Percentiles rank a stretch among this genome's conserved stretches.
These are phyloP conservation scores for Lutjanus erythropterus DNA, from an alignment of 2,113 vertebrate species.

Conservation along the genomic window DNA sequence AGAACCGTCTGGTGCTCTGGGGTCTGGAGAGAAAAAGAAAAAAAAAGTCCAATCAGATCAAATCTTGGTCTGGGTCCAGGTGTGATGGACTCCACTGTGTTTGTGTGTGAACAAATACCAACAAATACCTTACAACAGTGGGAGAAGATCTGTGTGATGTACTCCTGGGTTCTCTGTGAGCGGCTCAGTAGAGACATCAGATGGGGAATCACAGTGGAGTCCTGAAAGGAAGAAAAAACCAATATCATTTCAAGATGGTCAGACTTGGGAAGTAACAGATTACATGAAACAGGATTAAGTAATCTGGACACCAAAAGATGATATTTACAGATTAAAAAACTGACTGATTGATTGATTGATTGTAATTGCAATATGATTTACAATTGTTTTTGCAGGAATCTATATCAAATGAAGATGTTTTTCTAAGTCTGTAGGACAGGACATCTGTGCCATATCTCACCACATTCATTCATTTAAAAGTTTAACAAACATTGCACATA, in stretches of 20 bases:
- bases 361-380: too few species aligned
- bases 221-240: constrained; percentile 79
- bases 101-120: constrained; percentile 40
- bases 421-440: too few species aligned
- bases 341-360: too few species aligned
- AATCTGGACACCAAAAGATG: too few species aligned
- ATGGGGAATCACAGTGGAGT: constrained; percentile 96
- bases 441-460: too few species aligned
- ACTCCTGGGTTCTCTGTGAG: constrained; percentile 96
- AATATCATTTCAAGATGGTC: not conserved
- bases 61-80: not conserved
- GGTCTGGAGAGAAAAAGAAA: constrained; percentile 85
- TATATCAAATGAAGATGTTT: too few species aligned
- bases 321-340: too few species aligned
- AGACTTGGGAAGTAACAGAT: too few species aligned
- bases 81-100: not conserved
- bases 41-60: constrained; percentile 16
- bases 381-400: too few species aligned
- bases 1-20: constrained; percentile 98
- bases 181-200: constrained; percentile 96
- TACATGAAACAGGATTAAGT: too few species aligned
- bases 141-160: constrained; percentile 99
- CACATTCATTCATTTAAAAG: too few species aligned
- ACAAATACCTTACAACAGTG: constrained; percentile 98
- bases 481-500: too few species aligned